Percentiles rank a stretch among this genome's conserved stretches.
These are phyloP conservation scores for Pteronotus mesoamericanus DNA, from an alignment of 2,797 vertebrate species.

Conservation along the genomic window DNA sequence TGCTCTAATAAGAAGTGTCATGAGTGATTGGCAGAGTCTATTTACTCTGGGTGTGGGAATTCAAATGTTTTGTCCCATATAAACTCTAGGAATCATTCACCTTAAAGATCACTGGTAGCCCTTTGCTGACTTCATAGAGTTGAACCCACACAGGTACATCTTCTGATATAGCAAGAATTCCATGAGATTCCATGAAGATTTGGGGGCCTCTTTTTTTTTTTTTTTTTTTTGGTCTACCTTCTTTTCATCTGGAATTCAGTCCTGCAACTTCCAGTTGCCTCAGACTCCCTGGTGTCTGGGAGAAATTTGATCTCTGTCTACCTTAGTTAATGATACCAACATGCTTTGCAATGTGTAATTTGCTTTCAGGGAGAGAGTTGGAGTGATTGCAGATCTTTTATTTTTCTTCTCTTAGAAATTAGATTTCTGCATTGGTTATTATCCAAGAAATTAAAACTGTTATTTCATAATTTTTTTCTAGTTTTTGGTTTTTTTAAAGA, in stretches of 20 bases:
- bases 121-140: not conserved
- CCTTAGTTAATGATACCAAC: not conserved
- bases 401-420: not conserved
- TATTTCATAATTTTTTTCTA: not conserved
- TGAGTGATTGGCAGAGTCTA: not conserved
- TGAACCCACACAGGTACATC: not conserved
- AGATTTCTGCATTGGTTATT: not conserved
- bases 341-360: not conserved
- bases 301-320: not conserved
- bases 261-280: not conserved
- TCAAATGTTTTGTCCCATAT: not conserved
- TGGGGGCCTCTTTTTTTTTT: not conserved
- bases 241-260: not conserved
- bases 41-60: not conserved
- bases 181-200: not conserved
- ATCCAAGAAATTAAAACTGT: not conserved
- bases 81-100: not conserved
- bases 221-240: not conserved
- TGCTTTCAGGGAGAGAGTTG: not conserved
- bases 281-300: not conserved
- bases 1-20: not conserved
- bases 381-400: not conserved
- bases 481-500: not conserved
- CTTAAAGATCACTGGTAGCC: not conserved
- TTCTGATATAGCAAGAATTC: not conserved